A percentile compares a stretch with the other conserved stretches of the same genome.
Conservation (phyloP, 2,113 vertebrate species). For the Willisornis vidua region DNA sequence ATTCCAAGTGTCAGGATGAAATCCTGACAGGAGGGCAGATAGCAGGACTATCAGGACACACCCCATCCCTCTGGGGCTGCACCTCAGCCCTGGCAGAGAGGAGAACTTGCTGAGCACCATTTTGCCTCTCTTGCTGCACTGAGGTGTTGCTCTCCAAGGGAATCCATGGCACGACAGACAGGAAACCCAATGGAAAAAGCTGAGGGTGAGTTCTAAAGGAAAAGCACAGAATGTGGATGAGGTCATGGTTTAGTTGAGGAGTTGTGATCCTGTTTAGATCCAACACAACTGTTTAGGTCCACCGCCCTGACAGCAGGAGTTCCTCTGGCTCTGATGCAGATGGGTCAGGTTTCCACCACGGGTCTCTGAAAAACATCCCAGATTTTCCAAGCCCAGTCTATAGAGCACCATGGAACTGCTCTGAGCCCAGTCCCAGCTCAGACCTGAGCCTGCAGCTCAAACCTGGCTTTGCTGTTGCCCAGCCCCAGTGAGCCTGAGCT, state of each 20-base stretch:
- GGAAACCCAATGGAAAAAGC: not conserved
- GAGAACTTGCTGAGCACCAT: not conserved
- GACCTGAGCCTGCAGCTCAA: not conserved
- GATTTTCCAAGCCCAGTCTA: not conserved
- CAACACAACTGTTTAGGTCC: not conserved
- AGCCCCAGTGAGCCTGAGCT: not conserved
- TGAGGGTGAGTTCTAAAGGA: not conserved
- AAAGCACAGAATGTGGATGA: not conserved
- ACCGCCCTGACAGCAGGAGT: not conserved
- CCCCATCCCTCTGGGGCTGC: not conserved
- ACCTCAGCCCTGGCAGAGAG: not conserved
- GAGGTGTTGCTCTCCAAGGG: not conserved
- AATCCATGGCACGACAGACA: accelerated
- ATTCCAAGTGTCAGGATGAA: not conserved
- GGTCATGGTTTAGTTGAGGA: not conserved
- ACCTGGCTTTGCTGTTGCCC: not conserved
- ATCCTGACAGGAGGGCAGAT: not conserved
- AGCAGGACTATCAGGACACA: too few relatives aligned
- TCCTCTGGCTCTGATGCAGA: not conserved
- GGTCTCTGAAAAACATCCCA: not conserved
- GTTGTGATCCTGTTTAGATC: not conserved
- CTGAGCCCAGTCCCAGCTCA: not conserved
- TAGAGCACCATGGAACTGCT: not conserved
- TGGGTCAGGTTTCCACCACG: not conserved
- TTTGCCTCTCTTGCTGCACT: not conserved